Percentiles rank a stretch among this genome's conserved stretches.
Evolutionary conservation across 2,113 vertebrate species (phyloP).

Genomic region (Mesocricetus auratus): DNA sequence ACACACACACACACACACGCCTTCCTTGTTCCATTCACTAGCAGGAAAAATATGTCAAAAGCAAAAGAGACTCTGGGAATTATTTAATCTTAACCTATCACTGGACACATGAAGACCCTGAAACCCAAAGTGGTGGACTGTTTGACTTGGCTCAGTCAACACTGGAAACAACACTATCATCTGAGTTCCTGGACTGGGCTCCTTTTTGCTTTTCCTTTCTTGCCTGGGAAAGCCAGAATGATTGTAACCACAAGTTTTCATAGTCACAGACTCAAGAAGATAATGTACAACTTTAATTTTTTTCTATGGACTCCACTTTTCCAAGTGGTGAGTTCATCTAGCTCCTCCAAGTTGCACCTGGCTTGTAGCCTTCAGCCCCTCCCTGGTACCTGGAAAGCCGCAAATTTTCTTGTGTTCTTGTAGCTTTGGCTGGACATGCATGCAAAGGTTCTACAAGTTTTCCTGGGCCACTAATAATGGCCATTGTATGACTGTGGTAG

Average conservation of each 20-base stretch:
- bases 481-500: background rate
- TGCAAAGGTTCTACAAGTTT: background rate
- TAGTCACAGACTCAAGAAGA: background rate
- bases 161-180: background rate
- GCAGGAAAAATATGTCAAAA: background rate
- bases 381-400: too few species aligned
- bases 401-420: background rate
- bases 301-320: background rate
- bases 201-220: background rate
- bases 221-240: conserved; percentile 15
- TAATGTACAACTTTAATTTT: background rate
- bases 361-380: background rate
- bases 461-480: background rate
- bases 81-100: background rate
- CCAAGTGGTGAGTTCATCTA: background rate
- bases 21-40: background rate
- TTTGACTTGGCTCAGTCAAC: background rate
- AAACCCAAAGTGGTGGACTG: background rate
- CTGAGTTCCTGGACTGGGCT: background rate
- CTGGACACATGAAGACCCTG: background rate
- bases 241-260: background rate
- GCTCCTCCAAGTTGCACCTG: background rate
- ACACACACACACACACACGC: background rate
- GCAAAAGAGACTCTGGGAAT: background rate
- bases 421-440: background rate